Conservation (phyloP, 2,888 invertebrate genomes). For the Molorchus minor region DNA sequence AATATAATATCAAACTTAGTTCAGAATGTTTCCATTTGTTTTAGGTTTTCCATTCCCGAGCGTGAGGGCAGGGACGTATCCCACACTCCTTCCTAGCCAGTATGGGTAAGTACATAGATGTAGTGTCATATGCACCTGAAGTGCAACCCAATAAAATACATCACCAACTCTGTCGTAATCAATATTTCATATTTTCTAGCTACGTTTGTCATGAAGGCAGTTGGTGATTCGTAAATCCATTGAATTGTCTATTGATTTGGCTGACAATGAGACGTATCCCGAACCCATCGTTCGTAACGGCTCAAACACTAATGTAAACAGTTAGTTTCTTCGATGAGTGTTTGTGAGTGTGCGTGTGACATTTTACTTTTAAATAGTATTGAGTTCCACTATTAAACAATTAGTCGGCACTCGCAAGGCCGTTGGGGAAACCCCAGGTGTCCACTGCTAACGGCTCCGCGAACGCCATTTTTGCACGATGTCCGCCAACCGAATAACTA, state of each 20-base stretch:
- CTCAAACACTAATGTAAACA: conserved; percentile 60
- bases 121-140: conserved; percentile 32
- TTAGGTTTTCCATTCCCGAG: conserved; percentile 79
- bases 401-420: conserved; percentile 50
- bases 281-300: conserved; percentile 57
- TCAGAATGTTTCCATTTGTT: conserved; percentile 35
- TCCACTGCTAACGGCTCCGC: conserved; percentile 48
- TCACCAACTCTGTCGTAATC: conserved; percentile 57
- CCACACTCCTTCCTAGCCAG: conserved; percentile 79
- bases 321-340: conserved; percentile 63
- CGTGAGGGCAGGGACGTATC: conserved; percentile 78
- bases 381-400: conserved; percentile 58
- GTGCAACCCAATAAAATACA: conserved; percentile 44
- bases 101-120: conserved; percentile 78
- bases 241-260: conserved; percentile 62
- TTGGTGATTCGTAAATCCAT: conserved; percentile 61
- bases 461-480: conserved; percentile 54
- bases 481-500: conserved; percentile 48
- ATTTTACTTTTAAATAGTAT: conserved; percentile 58
- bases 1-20: neutral
- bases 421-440: conserved; percentile 51
- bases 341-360: conserved; percentile 63
- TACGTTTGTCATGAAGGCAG: conserved; percentile 60
- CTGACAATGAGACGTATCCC: conserved; percentile 58
- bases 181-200: conserved; percentile 63